Base-by-base conservation (phyloP, 2,888 invertebrate genomes). In the Temnothorax ravouxi region DNA sequence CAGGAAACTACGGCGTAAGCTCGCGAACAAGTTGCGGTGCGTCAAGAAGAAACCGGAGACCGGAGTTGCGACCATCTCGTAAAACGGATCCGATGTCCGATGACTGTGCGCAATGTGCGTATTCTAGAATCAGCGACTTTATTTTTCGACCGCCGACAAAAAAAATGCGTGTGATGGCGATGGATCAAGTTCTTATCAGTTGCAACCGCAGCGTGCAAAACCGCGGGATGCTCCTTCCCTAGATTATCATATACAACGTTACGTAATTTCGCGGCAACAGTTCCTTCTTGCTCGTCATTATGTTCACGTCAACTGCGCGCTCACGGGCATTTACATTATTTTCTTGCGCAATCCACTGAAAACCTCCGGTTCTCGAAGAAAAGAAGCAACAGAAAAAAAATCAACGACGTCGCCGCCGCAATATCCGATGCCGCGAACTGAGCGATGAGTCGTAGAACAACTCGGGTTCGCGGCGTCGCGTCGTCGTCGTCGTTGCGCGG, bases 341-440 rank as follows among this genome's bases (percentile, higher is more conserved):
- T 67, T 67, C 67, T 77, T 67, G 67, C 67, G 67, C 77, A 77
- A 77, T 15, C 29, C 41, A n/a, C 2, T 34, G 76, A 54, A 56
- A 77, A 67, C 41, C 29, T n/a, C 67, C 54, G 9, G 29, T 29
- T 44, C 25, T 77, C 3, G 67, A 54, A 67, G 67, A 67, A 77
- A 44, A 67, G 38, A 44, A 56, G 52, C 1, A 13, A 50, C 0
- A 34, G 6, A 41, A 41, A 38, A 5, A 41, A 38, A 5, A 38
- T 34, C 25, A 44, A 29, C 52, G 29, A 61, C 29, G n/a, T 18
- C 29, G 11, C 15, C 25, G 75, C 50, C 38, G 67, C 77, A 77
- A 77, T 77, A 77, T 77, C 77, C 77, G 67, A 77, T 67, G 66
- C 41, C 67, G 67, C 66, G 50, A 66, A 64, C 76, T 44, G 74